Evolutionary conservation across 2,113 vertebrate genomes (phyloP).

Genomic region (Oophaga pumilio): DNA sequence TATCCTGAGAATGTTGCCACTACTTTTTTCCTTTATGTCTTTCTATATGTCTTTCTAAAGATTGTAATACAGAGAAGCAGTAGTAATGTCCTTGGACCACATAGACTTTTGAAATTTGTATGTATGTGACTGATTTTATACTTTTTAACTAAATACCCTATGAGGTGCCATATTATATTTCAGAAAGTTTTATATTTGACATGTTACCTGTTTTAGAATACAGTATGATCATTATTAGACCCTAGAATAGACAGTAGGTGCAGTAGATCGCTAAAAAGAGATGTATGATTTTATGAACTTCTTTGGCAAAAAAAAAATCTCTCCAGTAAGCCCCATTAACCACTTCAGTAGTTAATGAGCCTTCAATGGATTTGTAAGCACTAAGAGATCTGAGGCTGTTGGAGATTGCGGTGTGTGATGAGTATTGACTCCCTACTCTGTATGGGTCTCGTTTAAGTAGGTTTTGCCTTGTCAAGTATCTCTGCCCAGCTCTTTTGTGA

Average conservation of each 20-base stretch:
- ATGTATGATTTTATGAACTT: background rate
- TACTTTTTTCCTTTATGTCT: too few relatives aligned
- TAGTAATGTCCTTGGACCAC: too few relatives aligned
- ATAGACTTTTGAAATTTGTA: too few relatives aligned
- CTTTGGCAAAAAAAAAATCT: background rate
- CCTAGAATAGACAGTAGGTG: background rate
- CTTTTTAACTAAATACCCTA: too few relatives aligned
- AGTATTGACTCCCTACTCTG: slow-evolving; percentile 19
- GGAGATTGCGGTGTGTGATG: background rate
- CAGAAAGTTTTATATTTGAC: background rate
- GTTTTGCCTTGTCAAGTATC: slow-evolving; percentile 26
- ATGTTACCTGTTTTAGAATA: background rate
- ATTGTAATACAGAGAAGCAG: too few relatives aligned
- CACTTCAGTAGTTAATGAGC: slow-evolving; percentile 31
- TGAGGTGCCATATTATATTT: too few relatives aligned
- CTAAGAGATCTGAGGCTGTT: background rate
- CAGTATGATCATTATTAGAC: background rate
- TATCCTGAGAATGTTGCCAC: too few relatives aligned
- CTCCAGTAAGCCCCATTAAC: slow-evolving; percentile 21
- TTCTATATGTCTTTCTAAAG: too few relatives aligned
- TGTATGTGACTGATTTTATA: too few relatives aligned
- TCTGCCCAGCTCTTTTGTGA: slow-evolving; percentile 26
- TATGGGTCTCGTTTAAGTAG: slow-evolving; percentile 3
- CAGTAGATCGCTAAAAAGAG: slow-evolving; percentile 1
- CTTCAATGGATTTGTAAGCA: slow-evolving; percentile 31